Percentiles rank a stretch among this genome's conserved stretches.
phyloP scores from a whole-genome alignment of 2,888 invertebrate genomes.

The Sepiola atlantica region DNA sequence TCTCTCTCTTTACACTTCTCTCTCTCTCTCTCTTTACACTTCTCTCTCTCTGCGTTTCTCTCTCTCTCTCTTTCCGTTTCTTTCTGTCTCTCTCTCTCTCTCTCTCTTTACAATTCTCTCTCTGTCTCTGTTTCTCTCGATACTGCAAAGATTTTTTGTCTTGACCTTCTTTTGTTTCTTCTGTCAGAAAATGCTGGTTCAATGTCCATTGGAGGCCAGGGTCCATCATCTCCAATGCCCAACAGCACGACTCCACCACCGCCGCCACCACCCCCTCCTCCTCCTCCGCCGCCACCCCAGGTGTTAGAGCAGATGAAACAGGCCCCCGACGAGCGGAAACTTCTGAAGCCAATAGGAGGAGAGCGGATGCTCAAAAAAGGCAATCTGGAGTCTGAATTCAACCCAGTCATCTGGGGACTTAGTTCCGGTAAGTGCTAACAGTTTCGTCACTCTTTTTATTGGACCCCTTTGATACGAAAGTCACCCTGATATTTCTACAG shows the following conservation, averaged over 20 bases:
- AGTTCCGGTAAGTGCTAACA: constrained; percentile 52
- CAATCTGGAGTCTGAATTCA: constrained; percentile 43
- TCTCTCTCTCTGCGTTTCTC: too few species aligned
- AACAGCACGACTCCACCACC: constrained; percentile 56
- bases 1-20: too few species aligned
- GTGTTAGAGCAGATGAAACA: constrained; percentile 52
- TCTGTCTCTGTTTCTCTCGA: too few species aligned
- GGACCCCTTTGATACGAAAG: too few species aligned
- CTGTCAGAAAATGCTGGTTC: background rate
- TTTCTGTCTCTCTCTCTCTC: too few species aligned
- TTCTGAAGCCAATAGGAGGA: constrained; percentile 74
- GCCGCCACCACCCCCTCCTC: constrained; percentile 53
- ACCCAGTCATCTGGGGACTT: constrained; percentile 57
- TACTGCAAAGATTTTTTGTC: background rate
- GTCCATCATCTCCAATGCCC: constrained; percentile 48
- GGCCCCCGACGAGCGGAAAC: constrained; percentile 66
- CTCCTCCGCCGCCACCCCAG: constrained; percentile 56
- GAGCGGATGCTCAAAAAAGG: constrained; percentile 67
- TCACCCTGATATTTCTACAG: too few species aligned
- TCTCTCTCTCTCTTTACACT: too few species aligned
- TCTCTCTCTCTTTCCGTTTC: too few species aligned
- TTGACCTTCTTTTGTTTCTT: background rate
- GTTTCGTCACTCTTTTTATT: too few species aligned
- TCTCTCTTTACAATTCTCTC: too few species aligned
- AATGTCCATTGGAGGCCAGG: constrained; percentile 35